Conservation (phyloP, 2,888 invertebrate genomes). For the Lepidocyrtinus sp. region DNA sequence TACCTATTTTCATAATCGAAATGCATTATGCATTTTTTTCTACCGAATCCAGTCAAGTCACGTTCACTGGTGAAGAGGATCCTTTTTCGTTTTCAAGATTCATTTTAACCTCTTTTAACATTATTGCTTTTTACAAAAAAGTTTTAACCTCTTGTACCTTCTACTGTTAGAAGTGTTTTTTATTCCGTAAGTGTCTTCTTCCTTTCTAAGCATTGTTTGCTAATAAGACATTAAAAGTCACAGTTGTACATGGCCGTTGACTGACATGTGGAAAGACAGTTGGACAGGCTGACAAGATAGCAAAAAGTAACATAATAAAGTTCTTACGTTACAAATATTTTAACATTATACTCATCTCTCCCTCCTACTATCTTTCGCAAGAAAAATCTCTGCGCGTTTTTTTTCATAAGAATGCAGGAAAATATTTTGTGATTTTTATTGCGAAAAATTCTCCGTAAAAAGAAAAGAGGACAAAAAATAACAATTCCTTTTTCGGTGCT, state of each 20-base stretch:
- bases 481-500: slow-evolving; percentile 2
- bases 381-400: neutral
- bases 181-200: neutral
- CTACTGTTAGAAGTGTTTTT: too few species aligned
- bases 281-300: slow-evolving; percentile 26
- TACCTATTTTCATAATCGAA: neutral
- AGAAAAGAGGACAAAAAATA: too few species aligned
- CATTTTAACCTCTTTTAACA: slow-evolving; percentile 41
- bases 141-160: too few species aligned
- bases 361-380: neutral
- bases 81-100: neutral
- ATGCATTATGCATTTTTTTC: neutral
- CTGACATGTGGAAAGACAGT: slow-evolving; percentile 19
- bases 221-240: slow-evolving; percentile 59
- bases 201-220: slow-evolving; percentile 47
- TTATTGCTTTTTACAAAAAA: neutral
- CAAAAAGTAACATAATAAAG: slow-evolving; percentile 25
- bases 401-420: neutral
- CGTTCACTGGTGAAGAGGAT: slow-evolving; percentile 35
- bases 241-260: slow-evolving; percentile 45
- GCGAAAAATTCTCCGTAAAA: neutral
- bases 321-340: slow-evolving; percentile 7
- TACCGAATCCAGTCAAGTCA: neutral
- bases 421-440: slow-evolving; percentile 38
- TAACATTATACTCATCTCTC: neutral